A percentile compares a stretch with the other conserved stretches of the same genome.
Conservation (phyloP, 2,113 vertebrate genomes). For the Petrocephalus zakoni region DNA sequence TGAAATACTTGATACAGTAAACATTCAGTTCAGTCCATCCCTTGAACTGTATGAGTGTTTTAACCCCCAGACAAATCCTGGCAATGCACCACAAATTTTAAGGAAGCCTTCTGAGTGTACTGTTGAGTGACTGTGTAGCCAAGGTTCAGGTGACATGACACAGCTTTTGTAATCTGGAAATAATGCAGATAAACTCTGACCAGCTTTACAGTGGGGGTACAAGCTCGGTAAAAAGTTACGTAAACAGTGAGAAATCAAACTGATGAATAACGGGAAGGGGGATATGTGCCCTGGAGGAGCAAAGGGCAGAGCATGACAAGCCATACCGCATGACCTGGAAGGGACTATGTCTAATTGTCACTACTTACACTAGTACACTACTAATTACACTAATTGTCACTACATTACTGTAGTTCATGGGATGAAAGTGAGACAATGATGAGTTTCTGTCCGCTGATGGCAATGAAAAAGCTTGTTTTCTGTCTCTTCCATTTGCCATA, state of each 20-base stretch:
- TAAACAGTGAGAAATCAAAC: not conserved
- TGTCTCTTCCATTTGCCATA: not conserved
- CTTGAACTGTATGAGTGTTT: not conserved
- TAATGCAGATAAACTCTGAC: not conserved
- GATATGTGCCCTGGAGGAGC: not conserved
- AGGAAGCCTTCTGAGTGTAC: not conserved
- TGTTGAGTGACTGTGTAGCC: not conserved
- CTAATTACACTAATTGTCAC: slow-evolving; percentile 29
- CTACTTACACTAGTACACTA: too few species aligned
- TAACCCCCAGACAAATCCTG: not conserved
- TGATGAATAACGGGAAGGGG: not conserved
- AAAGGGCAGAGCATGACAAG: slow-evolving; percentile 42
- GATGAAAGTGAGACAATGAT: slow-evolving; percentile 35
- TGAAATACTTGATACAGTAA: not conserved
- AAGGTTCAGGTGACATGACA: not conserved
- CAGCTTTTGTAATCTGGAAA: not conserved
- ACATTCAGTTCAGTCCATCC: not conserved
- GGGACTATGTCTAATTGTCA: slow-evolving; percentile 38
- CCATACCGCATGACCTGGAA: slow-evolving; percentile 43
- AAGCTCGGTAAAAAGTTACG: not conserved
- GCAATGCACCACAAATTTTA: not conserved
- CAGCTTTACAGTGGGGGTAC: not conserved
- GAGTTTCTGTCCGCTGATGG: slow-evolving; percentile 40
- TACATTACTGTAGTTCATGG: slow-evolving; percentile 8
- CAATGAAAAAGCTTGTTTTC: slow-evolving; percentile 51